phyloP scores from a whole-genome alignment of 2,113 vertebrate genomes.

The Epinephelus lanceolatus region DNA sequence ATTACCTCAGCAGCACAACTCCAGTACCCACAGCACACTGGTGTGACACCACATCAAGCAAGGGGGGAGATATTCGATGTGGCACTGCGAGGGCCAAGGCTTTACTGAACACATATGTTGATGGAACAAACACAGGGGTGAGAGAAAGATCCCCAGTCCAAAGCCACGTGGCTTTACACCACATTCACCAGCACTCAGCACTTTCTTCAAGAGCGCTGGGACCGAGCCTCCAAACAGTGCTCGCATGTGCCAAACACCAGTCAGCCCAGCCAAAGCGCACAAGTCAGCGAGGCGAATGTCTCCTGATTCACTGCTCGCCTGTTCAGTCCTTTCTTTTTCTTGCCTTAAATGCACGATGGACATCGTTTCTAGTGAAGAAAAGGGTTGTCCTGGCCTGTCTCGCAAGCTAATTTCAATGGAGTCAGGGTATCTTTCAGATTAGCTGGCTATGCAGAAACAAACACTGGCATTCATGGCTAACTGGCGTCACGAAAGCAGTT shows the following conservation, averaged over 20 bases:
- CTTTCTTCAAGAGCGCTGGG: conserved; percentile 67
- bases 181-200: conserved; percentile 78
- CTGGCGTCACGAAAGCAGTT: conserved; percentile 45
- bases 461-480: conserved; percentile 38
- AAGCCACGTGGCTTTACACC: conserved; percentile 75
- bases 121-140: conserved; percentile 71
- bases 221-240: conserved; percentile 40
- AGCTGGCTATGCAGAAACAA: conserved; percentile 45
- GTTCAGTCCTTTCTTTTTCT: conserved; percentile 11
- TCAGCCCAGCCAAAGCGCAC: conserved; percentile 51
- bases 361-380: background rate
- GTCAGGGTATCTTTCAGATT: conserved; percentile 25
- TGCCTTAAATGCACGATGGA: background rate
- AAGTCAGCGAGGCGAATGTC: conserved; percentile 47
- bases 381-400: background rate
- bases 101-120: conserved; percentile 79
- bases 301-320: conserved; percentile 21
- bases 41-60: conserved; percentile 77
- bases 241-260: conserved; percentile 52
- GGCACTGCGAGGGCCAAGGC: conserved; percentile 51
- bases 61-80: conserved; percentile 34
- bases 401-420: conserved; percentile 18
- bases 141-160: conserved; percentile 57
- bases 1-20: conserved; percentile 69
- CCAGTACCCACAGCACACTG: conserved; percentile 66